Percentiles rank a stretch among this genome's conserved stretches.
Conservation (phyloP, 2,113 vertebrate genomes). For the Scophthalmus maximus region DNA sequence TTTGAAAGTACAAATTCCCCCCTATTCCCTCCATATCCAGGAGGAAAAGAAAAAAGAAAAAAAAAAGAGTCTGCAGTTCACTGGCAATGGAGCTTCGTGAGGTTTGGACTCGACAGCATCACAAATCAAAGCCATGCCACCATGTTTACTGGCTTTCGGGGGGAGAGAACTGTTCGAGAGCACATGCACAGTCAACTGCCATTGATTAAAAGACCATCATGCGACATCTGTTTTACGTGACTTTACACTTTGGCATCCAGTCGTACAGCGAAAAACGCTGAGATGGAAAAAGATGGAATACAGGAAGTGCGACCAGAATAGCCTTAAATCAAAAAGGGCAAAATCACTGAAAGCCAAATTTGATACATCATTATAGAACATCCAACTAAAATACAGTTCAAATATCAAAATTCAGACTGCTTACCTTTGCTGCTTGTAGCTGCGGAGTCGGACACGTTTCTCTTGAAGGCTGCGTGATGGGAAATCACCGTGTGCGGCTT, state of each 20-base stretch:
- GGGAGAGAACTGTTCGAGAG: constrained; percentile 32
- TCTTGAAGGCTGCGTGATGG: constrained; percentile 82
- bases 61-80: constrained; percentile 31
- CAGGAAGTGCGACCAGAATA: not conserved
- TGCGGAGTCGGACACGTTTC: constrained; percentile 83
- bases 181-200: constrained; percentile 50
- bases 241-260: constrained; percentile 35
- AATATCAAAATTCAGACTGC: not conserved
- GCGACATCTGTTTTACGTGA: constrained; percentile 60
- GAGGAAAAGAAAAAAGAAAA: constrained; percentile 29
- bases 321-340: not conserved
- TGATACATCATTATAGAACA: no score
- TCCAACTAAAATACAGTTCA: no score
- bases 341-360: no score
- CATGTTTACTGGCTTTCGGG: constrained; percentile 43
- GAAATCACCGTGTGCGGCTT: constrained; percentile 43
- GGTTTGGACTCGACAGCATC: constrained; percentile 54
- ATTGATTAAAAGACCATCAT: constrained; percentile 60
- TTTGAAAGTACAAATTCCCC: constrained; percentile 16
- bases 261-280: not conserved
- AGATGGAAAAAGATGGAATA: not conserved
- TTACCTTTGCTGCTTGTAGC: constrained; percentile 84
- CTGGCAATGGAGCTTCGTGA: constrained; percentile 46
- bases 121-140: constrained; percentile 53
- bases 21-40: not conserved